phyloP scores from a whole-genome alignment of 2,113 vertebrate genomes.

The Strigops habroptila region DNA sequence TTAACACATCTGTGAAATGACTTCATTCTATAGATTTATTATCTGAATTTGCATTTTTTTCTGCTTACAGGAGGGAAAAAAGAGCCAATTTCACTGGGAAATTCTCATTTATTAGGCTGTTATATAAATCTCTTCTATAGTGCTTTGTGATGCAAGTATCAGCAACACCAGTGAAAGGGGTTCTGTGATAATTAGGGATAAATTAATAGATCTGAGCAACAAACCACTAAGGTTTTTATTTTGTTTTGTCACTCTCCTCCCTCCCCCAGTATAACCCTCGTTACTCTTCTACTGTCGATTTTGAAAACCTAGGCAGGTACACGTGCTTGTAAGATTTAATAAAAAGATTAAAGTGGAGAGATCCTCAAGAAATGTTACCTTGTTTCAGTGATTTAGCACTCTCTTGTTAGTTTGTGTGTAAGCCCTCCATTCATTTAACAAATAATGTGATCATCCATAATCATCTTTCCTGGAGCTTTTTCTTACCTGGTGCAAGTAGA shows the following conservation, averaged over 20 bases:
- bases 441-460: neutral
- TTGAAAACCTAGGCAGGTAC: neutral
- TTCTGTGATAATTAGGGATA: neutral
- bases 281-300: neutral
- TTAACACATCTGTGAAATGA: conserved; percentile 59
- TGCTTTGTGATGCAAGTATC: conserved; percentile 1
- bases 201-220: neutral
- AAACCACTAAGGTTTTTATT: neutral
- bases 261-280: rapidly evolving
- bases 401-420: neutral
- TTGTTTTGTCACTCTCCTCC: neutral
- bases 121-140: conserved; percentile 11
- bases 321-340: neutral
- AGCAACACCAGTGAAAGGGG: neutral
- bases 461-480: neutral
- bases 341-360: neutral
- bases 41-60: conserved; percentile 53
- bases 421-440: neutral
- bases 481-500: neutral
- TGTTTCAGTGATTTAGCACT: neutral
- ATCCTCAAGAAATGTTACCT: neutral
- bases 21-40: conserved; percentile 60
- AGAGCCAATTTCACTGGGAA: neutral
- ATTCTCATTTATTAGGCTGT: conserved; percentile 16
- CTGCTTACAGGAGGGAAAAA: neutral